phyloP scores from a whole-genome alignment of 2,797 vertebrate species.

The Synaphobranchus kaupii region DNA sequence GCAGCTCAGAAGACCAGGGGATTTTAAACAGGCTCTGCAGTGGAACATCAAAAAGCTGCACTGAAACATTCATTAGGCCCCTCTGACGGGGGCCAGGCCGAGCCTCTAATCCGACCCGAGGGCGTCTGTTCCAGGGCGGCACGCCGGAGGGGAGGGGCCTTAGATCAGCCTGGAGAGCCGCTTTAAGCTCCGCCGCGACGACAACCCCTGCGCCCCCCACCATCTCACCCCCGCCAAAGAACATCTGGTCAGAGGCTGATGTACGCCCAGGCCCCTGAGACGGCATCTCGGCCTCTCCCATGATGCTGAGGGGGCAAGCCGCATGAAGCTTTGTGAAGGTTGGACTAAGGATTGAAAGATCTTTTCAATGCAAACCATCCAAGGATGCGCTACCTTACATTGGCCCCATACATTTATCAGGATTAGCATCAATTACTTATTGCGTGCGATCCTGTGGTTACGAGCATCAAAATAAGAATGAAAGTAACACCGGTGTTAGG shows the following conservation, averaged over 20 bases:
- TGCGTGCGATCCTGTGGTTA: not conserved
- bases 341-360: conserved; percentile 25
- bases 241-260: conserved; percentile 30
- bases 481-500: not conserved
- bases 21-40: conserved; percentile 53
- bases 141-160: not conserved
- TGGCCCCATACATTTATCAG: not conserved
- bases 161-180: not conserved
- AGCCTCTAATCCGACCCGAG: conserved; percentile 54
- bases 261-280: conserved; percentile 53
- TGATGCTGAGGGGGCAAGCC: conserved; percentile 25
- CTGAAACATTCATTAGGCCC: conserved; percentile 67
- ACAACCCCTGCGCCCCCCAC: conserved; percentile 46
- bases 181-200: not conserved
- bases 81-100: conserved; percentile 56
- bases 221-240: conserved; percentile 42
- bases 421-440: not conserved
- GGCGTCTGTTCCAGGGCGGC: conserved; percentile 27
- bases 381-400: not conserved
- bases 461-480: not conserved
- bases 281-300: conserved; percentile 44
- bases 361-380: not conserved
- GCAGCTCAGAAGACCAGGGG: conserved; percentile 44
- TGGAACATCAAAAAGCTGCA: conserved; percentile 60
- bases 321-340: conserved; percentile 39